Percentiles rank a stretch among this genome's conserved stretches.
Conservation (phyloP, 2,113 vertebrate species). For the Diadophis punctatus region DNA sequence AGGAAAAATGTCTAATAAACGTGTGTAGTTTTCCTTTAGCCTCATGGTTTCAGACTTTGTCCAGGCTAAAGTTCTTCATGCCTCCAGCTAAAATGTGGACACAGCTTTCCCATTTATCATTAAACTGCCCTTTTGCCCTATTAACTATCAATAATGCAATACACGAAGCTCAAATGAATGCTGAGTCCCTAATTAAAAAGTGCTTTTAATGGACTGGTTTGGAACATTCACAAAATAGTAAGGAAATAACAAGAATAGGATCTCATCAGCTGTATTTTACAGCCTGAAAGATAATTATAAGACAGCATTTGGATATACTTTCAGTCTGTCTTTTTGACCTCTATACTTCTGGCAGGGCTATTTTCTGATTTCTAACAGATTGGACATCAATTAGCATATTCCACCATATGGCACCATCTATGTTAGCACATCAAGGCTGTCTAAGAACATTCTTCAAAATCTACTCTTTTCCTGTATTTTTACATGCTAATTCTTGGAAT, state of each 20-base stretch:
- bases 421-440: background rate
- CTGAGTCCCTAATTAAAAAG: background rate
- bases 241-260: background rate
- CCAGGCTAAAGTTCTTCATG: background rate
- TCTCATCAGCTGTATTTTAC: slow-evolving; percentile 18
- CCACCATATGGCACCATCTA: background rate
- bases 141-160: background rate
- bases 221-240: background rate
- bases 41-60: background rate
- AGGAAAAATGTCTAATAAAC: background rate
- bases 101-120: background rate
- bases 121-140: background rate
- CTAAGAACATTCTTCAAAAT: background rate
- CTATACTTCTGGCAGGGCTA: background rate
- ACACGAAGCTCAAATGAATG: background rate
- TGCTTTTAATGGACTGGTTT: background rate
- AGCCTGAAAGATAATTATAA: background rate
- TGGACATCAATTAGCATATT: background rate
- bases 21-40: background rate
- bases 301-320: background rate
- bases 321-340: background rate
- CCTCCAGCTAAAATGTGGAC: background rate
- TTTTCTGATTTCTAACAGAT: background rate
- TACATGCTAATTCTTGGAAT: background rate
- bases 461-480: background rate